These are phyloP conservation scores for Poeciliopsis turneri DNA, from an alignment of 2,797 vertebrate species.

Conservation along the genomic window DNA sequence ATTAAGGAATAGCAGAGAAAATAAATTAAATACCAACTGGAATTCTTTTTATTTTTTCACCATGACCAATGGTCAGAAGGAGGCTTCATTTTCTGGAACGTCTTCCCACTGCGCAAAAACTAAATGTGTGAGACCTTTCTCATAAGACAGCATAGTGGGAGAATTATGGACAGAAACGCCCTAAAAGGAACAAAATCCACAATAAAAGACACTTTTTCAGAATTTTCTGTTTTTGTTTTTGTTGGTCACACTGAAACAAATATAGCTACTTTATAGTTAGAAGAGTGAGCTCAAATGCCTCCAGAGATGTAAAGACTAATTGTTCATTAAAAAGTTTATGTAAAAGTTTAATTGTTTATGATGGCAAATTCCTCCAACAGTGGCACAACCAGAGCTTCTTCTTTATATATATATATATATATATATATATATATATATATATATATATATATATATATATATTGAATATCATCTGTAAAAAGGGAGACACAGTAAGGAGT, in stretches of 20 bases:
- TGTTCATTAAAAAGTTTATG: background rate
- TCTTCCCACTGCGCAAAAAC: conserved; percentile 28
- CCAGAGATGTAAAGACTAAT: background rate
- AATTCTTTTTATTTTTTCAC: conserved; percentile 58
- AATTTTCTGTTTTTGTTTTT: background rate
- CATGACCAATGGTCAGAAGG: conserved; percentile 32
- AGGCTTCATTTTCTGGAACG: conserved; percentile 34
- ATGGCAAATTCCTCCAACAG: background rate
- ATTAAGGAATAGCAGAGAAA: conserved; percentile 52
- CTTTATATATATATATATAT: too few relatives aligned
- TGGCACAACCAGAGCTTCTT: background rate
- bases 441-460: too few relatives aligned
- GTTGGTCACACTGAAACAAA: background rate
- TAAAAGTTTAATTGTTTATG: background rate
- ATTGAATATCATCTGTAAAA: background rate
- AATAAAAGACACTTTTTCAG: background rate
- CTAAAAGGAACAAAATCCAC: background rate
- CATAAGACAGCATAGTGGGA: background rate
- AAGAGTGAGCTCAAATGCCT: background rate
- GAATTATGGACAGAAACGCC: background rate
- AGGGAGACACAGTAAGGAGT: background rate
- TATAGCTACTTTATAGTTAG: background rate
- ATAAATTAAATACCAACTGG: conserved; percentile 62
- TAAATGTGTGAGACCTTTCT: background rate
- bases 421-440: too few relatives aligned